Evolutionary conservation across 2,888 invertebrate genomes (phyloP).

Genomic region (Dryobotodes eremita): DNA sequence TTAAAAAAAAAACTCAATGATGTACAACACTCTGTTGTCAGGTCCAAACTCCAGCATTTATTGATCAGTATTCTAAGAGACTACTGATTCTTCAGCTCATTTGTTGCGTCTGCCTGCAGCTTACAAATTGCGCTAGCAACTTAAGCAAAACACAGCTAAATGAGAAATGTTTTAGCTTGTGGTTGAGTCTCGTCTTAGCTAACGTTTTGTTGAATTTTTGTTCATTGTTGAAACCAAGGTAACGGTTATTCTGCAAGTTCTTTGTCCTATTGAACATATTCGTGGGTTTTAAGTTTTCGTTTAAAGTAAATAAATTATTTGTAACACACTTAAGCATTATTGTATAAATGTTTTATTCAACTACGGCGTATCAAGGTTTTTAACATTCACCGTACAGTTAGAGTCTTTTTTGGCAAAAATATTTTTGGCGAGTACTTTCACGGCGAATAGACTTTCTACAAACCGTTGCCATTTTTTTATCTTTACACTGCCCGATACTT

Average conservation of each 20-base stretch:
- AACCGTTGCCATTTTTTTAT: constrained; percentile 63
- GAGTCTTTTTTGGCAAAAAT: constrained; percentile 43
- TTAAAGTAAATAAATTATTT: constrained; percentile 15
- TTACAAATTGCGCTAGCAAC: constrained; percentile 54
- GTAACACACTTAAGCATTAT: constrained; percentile 4
- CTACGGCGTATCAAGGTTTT: constrained; percentile 24
- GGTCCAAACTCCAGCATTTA: constrained; percentile 5
- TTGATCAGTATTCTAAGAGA: constrained; percentile 35
- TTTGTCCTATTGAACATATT: neutral
- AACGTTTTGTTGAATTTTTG: constrained; percentile 55
- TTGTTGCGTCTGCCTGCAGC: constrained; percentile 38
- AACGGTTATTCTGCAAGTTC: neutral
- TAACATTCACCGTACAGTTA: constrained; percentile 24
- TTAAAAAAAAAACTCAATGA: neutral
- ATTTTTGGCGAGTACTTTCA: constrained; percentile 47
- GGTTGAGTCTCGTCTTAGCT: constrained; percentile 43
- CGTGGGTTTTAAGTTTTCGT: neutral
- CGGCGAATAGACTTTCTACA: constrained; percentile 53
- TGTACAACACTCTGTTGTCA: constrained; percentile 13
- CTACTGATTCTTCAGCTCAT: constrained; percentile 41
- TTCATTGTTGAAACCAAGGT: constrained; percentile 33
- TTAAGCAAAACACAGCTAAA: constrained; percentile 46
- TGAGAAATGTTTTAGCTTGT: constrained; percentile 53
- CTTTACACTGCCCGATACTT: constrained; percentile 52
- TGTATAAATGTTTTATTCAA: constrained; percentile 21